These are phyloP conservation scores for Lasioglossum figueresi DNA, from an alignment of 2,888 invertebrate genomes.

Conservation along the genomic window DNA sequence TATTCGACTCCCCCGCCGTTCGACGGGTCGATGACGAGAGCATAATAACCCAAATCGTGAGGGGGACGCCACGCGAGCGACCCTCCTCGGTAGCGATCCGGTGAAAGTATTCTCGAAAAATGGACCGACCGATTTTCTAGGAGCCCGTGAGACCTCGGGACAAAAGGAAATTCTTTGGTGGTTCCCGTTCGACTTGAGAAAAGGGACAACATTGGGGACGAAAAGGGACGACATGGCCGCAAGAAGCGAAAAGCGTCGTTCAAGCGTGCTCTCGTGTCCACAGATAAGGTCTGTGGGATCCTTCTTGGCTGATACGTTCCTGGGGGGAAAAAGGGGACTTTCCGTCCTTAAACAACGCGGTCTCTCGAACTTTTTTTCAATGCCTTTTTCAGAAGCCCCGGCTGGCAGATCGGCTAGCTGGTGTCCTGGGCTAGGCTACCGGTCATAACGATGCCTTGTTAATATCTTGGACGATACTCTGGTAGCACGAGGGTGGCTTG, in stretches of 20 bases:
- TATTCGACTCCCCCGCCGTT: slow-evolving; percentile 66
- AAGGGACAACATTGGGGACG: slow-evolving; percentile 3
- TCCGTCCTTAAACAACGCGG: slow-evolving; percentile 56
- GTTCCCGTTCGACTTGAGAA: slow-evolving; percentile 23
- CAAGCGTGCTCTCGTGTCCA: neutral
- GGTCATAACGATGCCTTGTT: slow-evolving; percentile 82
- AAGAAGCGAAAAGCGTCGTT: slow-evolving; percentile 14
- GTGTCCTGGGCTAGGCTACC: slow-evolving; percentile 59
- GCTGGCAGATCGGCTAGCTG: slow-evolving; percentile 44
- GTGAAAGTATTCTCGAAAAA: slow-evolving; percentile 58
- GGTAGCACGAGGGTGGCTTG: slow-evolving; percentile 69
- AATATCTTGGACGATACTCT: slow-evolving; percentile 79
- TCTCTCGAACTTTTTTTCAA: slow-evolving; percentile 74
- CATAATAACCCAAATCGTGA: slow-evolving; percentile 69
- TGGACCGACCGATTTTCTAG: slow-evolving; percentile 59
- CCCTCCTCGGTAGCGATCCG: slow-evolving; percentile 23
- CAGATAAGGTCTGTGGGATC: slow-evolving; percentile 59
- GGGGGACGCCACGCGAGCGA: slow-evolving; percentile 41
- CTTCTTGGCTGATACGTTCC: slow-evolving; percentile 44
- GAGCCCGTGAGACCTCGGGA: slow-evolving; percentile 53
- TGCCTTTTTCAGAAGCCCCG: slow-evolving; percentile 58
- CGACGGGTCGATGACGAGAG: slow-evolving; percentile 67
- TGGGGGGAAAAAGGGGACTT: slow-evolving; percentile 45
- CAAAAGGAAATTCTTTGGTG: slow-evolving; percentile 55
- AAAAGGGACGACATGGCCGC: slow-evolving; percentile 1